phyloP scores from a whole-genome alignment of 1,140 invertebrate genomes.

The Drosophila insularis region DNA sequence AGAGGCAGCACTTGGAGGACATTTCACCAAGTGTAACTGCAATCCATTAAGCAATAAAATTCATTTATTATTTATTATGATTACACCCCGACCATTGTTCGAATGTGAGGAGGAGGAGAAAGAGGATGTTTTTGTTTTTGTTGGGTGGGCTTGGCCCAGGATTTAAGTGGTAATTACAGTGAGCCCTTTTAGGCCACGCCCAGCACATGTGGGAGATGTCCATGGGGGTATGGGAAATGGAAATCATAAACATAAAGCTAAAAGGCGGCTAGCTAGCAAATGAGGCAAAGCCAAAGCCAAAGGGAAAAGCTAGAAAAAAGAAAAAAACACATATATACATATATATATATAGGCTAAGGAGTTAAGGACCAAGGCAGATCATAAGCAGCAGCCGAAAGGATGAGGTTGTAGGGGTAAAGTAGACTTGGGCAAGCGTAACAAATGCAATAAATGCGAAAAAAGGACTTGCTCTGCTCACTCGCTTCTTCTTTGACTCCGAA shows the following conservation, averaged over 20 bases:
- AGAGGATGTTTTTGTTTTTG: constrained; percentile 22
- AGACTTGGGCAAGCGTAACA: constrained; percentile 60
- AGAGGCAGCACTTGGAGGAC: constrained; percentile 17
- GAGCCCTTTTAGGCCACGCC: constrained; percentile 52
- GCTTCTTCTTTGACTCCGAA: constrained; percentile 12
- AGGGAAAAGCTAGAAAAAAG: constrained; percentile 6
- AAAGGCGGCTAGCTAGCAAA: constrained; percentile 63
- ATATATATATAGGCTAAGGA: background rate
- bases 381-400: constrained; percentile 52
- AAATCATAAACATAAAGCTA: constrained; percentile 80
- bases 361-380: constrained; percentile 55
- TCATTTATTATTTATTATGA: constrained; percentile 81
- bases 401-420: background rate
- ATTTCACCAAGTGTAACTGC: constrained; percentile 68
- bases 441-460: constrained; percentile 78
- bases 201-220: constrained; percentile 46
- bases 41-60: constrained; percentile 81
- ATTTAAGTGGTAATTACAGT: constrained; percentile 78
- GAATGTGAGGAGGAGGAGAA: background rate
- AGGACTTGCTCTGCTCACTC: constrained; percentile 31
- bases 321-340: background rate
- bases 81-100: constrained; percentile 72
- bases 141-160: constrained; percentile 30
- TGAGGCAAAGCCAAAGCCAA: constrained; percentile 60
- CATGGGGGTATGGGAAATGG: constrained; percentile 41